A percentile compares a stretch with the other conserved stretches of the same genome.
phyloP scores from a whole-genome alignment of 1,140 invertebrate genomes.

The Leptinotarsa undecemlineata region DNA sequence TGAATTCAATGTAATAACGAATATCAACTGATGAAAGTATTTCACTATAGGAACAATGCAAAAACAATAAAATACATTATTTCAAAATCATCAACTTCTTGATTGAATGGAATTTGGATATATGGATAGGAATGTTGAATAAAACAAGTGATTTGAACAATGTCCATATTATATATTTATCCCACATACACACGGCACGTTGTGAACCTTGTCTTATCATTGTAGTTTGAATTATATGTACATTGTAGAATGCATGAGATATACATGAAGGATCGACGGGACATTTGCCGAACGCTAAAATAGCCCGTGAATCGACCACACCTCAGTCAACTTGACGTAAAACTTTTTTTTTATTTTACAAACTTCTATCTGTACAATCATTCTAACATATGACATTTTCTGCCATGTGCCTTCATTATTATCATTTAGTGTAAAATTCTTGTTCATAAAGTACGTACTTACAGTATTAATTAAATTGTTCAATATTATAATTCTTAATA shows the following conservation, averaged over 20 bases:
- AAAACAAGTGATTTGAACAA: conserved; percentile 67
- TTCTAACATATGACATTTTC: conserved; percentile 45
- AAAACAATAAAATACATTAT: too few species aligned
- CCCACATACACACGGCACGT: conserved; percentile 84
- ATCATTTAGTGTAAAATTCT: conserved; percentile 56
- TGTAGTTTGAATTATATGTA: conserved; percentile 63
- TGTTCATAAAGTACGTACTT: conserved; percentile 56
- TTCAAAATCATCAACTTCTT: too few species aligned
- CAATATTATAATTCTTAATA: conserved; percentile 55
- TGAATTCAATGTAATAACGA: too few species aligned
- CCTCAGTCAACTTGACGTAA: conserved; percentile 46
- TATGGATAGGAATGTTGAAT: conserved; percentile 25
- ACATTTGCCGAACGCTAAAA: conserved; percentile 41
- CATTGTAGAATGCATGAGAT: conserved; percentile 72
- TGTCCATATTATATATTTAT: conserved; percentile 83
- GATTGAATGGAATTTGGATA: background rate
- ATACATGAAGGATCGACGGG: conserved; percentile 57
- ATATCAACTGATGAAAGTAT: too few species aligned
- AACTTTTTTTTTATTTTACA: conserved; percentile 55
- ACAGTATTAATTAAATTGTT: conserved; percentile 54
- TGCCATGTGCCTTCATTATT: conserved; percentile 52
- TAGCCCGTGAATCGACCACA: conserved; percentile 32
- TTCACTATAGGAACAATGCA: too few species aligned
- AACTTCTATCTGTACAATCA: conserved; percentile 59
- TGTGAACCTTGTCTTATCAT: conserved; percentile 78